Conservation (phyloP, 2,113 vertebrate species). For the Rynchops niger region DNA sequence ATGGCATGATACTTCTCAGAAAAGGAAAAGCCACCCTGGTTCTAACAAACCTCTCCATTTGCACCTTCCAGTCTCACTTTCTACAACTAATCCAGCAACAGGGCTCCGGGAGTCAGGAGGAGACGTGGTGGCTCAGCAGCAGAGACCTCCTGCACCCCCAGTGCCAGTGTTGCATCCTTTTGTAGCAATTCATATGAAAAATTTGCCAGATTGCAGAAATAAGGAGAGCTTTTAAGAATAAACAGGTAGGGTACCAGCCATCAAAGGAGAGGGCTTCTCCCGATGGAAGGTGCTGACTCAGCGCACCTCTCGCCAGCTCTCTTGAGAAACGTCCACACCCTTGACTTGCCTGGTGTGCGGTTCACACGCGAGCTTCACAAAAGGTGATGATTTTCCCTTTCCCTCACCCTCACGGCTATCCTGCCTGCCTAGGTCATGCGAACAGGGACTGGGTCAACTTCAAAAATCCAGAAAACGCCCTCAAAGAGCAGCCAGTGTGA, state of each 20-base stretch:
- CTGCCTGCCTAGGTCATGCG: not conserved
- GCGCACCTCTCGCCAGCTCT: not conserved
- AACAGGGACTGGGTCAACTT: not conserved
- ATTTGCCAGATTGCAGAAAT: not conserved
- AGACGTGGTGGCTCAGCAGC: not conserved
- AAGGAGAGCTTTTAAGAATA: not conserved
- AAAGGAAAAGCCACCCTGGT: not conserved
- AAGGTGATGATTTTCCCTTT: not conserved
- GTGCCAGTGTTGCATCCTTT: not conserved
- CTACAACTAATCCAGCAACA: accelerated
- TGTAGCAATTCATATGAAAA: not conserved
- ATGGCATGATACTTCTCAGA: not conserved
- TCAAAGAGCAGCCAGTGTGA: not conserved
- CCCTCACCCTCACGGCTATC: not conserved
- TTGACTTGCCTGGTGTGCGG: not conserved
- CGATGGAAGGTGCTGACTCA: not conserved
- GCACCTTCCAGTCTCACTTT: not conserved
- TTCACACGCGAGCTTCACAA: not conserved
- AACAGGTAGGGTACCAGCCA: not conserved
- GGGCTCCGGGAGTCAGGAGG: not conserved
- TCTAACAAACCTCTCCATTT: not conserved
- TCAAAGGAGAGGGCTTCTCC: not conserved
- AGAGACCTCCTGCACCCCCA: not conserved
- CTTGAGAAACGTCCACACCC: not conserved
- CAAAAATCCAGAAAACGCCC: not conserved